These are phyloP conservation scores for Bucorvus abyssinicus DNA, from an alignment of 2,797 vertebrate genomes.

Conservation along the genomic window DNA sequence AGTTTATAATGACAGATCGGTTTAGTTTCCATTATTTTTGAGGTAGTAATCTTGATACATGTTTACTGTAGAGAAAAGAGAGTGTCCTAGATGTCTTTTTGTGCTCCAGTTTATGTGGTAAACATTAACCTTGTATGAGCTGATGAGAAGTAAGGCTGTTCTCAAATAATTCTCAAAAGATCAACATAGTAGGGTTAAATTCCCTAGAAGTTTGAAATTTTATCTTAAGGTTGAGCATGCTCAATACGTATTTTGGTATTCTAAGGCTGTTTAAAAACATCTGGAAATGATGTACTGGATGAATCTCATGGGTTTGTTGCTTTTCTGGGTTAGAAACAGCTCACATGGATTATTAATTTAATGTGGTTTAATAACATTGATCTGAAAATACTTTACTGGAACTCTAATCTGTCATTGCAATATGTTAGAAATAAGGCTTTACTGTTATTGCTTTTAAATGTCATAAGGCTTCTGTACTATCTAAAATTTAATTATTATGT, in stretches of 20 bases:
- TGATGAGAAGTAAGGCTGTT: background rate
- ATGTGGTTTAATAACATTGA: background rate
- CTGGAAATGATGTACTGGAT: background rate
- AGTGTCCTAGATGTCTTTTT: background rate
- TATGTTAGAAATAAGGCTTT: background rate
- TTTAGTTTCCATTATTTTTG: background rate
- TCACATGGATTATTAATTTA: background rate
- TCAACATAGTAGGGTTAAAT: background rate
- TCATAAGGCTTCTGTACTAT: background rate
- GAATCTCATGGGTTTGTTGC: background rate
- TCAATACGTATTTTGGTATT: background rate
- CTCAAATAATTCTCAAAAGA: background rate
- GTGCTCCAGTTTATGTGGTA: background rate
- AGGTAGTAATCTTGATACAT: background rate
- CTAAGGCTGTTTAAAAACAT: background rate
- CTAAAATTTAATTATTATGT: background rate
- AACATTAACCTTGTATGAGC: background rate
- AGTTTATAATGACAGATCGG: background rate
- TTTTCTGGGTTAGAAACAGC: background rate
- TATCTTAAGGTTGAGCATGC: background rate
- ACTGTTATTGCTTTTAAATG: background rate
- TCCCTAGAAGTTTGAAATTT: background rate
- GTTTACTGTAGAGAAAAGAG: background rate
- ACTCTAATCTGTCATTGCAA: background rate
- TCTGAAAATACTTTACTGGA: constrained; percentile 14